Base-by-base conservation (phyloP, 2,888 invertebrate species). In the Eulithis prunata region DNA sequence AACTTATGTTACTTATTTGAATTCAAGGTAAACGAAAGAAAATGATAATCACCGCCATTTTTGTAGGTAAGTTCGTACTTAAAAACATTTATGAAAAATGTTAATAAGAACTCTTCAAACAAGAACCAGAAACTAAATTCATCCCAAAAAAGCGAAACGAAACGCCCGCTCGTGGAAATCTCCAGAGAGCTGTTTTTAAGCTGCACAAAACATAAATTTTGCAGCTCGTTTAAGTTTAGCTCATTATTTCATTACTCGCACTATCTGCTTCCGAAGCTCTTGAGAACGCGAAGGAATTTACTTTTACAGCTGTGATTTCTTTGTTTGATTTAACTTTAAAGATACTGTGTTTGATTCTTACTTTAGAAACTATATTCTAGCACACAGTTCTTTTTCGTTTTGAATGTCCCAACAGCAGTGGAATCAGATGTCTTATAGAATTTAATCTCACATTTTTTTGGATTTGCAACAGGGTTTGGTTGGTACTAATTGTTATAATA, bases 161-260 rank as follows among this genome's bases (percentile, higher is more conserved):
- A 88, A 88, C 82, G 86, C 81, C 88, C 89, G 88, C 87, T 89
- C 78, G 80, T 78, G 83, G 79, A 82, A 89, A 89, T 88, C 89
- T 87, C 89, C 75, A 73, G 87, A 78, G 89, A 86, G 88, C 84
- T 85, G 88, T 89, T 90, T 90, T 89, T 87, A 90, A 91, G 88
- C 87, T 86, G 86, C 79, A 87, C 86, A 85, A 90, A 90, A 91
- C 88, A 89, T 90, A 90, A 86, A 90, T 90, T 91, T 88, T 82
- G 86, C 87, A 89, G 91, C 88, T 90, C 86, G 88, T 89, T 91
- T 85, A 87, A 90, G 87, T 87, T 90, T 83, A 86, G 84, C 88
- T 90, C 88, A 91, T 90, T 91, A 90, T 89, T 90, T 89, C 84
- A 90, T 90, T 89, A 89, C 81, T 79, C 80, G 80, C 74, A 81